These are phyloP conservation scores for Ips typographus DNA, from an alignment of 1,140 invertebrate genomes.

Conservation along the genomic window DNA sequence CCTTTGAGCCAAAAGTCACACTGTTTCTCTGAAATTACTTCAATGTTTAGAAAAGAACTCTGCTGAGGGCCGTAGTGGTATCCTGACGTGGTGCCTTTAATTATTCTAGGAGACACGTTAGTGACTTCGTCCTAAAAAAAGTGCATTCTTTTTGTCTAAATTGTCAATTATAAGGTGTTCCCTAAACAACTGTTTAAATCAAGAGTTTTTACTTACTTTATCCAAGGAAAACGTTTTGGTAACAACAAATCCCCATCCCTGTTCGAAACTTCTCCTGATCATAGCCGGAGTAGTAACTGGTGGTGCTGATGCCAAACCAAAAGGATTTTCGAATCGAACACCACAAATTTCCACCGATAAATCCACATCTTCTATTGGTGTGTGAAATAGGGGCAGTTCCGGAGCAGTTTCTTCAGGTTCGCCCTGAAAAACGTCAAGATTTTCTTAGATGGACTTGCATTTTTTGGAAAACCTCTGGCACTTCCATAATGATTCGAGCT, in stretches of 20 bases:
- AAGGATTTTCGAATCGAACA: constrained; percentile 93
- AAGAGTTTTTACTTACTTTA: constrained; percentile 64
- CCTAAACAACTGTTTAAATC: neutral
- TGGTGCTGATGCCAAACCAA: constrained; percentile 95
- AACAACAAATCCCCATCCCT: constrained; percentile 95
- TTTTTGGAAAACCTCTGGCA: too few relatives aligned
- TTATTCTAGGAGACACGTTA: constrained; percentile 95
- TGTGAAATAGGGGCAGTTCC: constrained; percentile 87
- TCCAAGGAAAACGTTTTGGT: constrained; percentile 96
- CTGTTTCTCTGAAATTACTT: constrained; percentile 97
- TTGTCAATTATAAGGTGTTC: neutral
- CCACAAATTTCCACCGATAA: constrained; percentile 90
- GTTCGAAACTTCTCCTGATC: constrained; percentile 92
- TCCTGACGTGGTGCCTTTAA: constrained; percentile 89
- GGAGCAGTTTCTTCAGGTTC: constrained; percentile 58
- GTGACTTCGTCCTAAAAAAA: constrained; percentile 81
- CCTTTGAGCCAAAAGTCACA: constrained; percentile 90
- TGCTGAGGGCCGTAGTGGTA: constrained; percentile 92
- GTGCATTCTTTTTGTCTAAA: neutral
- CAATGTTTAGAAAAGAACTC: constrained; percentile 95
- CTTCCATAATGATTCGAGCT: too few relatives aligned
- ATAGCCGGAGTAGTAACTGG: constrained; percentile 93
- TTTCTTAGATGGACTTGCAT: too few relatives aligned
- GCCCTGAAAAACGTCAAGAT: too few relatives aligned
- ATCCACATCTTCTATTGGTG: constrained; percentile 92